Base-by-base conservation (phyloP, 2,113 vertebrate species). In the Planiliza haematocheilus region DNA sequence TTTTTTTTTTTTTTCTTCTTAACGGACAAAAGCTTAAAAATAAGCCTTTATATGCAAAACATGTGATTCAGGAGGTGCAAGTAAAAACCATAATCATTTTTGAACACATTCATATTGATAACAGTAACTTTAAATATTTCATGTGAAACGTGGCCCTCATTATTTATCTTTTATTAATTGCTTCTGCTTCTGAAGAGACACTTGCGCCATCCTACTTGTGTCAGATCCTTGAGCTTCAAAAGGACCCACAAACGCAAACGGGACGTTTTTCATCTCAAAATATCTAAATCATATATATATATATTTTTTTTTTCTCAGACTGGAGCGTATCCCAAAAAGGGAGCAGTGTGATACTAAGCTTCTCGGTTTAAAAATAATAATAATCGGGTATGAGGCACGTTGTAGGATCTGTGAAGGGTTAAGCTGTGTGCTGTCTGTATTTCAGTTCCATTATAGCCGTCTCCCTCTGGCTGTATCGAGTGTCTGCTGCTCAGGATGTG, bases 401-500 rank as follows among this genome's bases (percentile, higher is more conserved):
- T 48, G 37, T 21, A 1, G 10, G 38, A 58, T 66, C 73, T 13
- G 63, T 18, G 79, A 79, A 77, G 74, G 79, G 82, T 88, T 88
- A 81, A 86, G 67, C 67, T 37, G 64, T 77, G 48, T 17, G 41
- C 86, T 81, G 81, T 87, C 85, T 86, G 86, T 86, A 73, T 90
- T 92, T 89, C 84, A 79, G 67, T 65, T 88, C 83, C 90, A 91
- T 90, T 86, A 87, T 70, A 82, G 71, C 84, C 42, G 86, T 60
- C 80, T 91, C 87, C 86, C 91, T 85, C 73, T 53, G 87, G 92
- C 92, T 91, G 88, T 89, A 93, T 94, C 89, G 68, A 86, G 82
- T 93, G 86, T 93, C 92, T 83, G 79, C 84, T 86, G 64, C 89
- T 91, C 92, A 93, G 93, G 93, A 94, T 94, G 92, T 92, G 90